These are phyloP conservation scores for Decapterus maruadsi DNA, from an alignment of 2,797 vertebrate genomes.

Conservation along the genomic window DNA sequence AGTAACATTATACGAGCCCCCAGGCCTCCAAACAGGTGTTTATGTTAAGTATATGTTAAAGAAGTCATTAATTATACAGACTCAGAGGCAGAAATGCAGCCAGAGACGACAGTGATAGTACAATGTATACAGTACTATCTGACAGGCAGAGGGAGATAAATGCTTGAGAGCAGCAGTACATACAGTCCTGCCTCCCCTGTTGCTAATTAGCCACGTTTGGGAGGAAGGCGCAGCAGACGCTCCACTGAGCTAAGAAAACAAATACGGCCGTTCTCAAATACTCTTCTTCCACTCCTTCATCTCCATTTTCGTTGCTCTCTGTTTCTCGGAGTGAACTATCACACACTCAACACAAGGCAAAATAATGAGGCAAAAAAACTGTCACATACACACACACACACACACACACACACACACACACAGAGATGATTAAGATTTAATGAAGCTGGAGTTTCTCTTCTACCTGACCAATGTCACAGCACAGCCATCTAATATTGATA, in stretches of 20 bases:
- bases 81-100: background rate
- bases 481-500: slow-evolving; percentile 12
- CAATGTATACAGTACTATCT: background rate
- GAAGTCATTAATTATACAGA: background rate
- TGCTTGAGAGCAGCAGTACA: slow-evolving; percentile 21
- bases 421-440: slow-evolving; percentile 18
- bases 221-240: slow-evolving; percentile 42
- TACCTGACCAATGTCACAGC: slow-evolving; percentile 7
- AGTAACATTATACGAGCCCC: background rate
- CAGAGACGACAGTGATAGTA: background rate
- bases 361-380: slow-evolving; percentile 4
- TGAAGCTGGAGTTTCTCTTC: background rate
- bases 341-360: background rate
- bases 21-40: background rate
- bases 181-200: slow-evolving; percentile 22
- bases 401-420: too few species aligned
- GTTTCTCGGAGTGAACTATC: background rate
- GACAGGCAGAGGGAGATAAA: slow-evolving; percentile 20
- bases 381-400: background rate
- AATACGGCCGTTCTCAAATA: slow-evolving; percentile 13
- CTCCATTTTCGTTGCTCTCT: background rate
- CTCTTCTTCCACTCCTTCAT: slow-evolving; percentile 1
- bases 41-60: background rate
- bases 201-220: slow-evolving; percentile 39
- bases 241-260: slow-evolving; percentile 36